Evolutionary conservation across 1,140 invertebrate species (phyloP).

Genomic region (Platorchestia sp.): DNA sequence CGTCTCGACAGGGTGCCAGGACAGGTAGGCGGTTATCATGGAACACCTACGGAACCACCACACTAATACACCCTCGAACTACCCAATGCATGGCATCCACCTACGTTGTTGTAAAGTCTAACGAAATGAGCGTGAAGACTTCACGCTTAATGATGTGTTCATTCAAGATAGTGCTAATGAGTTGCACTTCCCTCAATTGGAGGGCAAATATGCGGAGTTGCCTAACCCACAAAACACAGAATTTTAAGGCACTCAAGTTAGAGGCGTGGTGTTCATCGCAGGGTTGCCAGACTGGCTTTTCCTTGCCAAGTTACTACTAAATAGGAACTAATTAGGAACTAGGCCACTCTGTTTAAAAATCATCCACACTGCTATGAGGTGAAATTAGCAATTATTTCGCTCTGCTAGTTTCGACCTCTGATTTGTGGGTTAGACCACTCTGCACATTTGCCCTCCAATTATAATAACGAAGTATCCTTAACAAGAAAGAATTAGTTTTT

Average conservation of each 20-base stretch:
- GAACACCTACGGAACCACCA: neutral
- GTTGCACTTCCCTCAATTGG: no score
- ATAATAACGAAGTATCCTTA: neutral
- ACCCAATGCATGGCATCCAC: neutral
- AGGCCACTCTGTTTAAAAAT: no score
- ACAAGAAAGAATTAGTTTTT: neutral
- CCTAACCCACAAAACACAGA: neutral
- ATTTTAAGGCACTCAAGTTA: no score
- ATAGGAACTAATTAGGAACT: no score
- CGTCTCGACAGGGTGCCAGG: neutral
- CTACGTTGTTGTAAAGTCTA: neutral
- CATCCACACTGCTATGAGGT: no score
- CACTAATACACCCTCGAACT: neutral
- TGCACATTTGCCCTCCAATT: neutral
- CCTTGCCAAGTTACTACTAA: no score
- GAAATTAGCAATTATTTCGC: no score
- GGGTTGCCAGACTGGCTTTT: no score
- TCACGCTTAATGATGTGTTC: neutral
- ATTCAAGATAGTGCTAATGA: no score
- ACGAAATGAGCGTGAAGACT: neutral
- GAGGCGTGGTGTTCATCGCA: no score
- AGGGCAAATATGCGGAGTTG: neutral
- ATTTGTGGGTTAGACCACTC: no score
- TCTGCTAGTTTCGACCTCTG: no score
- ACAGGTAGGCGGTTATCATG: neutral